Conservation (phyloP, 2,797 vertebrate genomes). For the Fringilla coelebs region DNA sequence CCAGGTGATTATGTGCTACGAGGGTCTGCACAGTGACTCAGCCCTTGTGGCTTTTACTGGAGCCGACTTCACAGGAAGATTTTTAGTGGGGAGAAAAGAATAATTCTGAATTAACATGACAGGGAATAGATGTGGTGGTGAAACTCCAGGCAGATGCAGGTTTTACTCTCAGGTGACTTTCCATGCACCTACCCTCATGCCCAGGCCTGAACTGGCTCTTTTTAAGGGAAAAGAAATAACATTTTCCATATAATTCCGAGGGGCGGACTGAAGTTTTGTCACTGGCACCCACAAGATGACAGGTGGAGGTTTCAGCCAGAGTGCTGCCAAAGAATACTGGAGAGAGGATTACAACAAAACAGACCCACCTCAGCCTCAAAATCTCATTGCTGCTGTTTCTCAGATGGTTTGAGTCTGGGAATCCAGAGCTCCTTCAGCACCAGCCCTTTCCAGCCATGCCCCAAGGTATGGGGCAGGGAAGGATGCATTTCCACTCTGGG, state of each 20-base stretch:
- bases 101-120: neutral
- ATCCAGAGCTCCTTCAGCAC: neutral
- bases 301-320: neutral
- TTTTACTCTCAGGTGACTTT: neutral
- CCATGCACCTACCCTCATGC: neutral
- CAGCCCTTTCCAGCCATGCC: neutral
- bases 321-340: neutral
- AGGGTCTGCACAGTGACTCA: neutral
- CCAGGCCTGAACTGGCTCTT: neutral
- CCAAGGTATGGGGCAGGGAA: neutral
- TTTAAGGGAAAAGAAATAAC: neutral
- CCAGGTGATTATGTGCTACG: neutral
- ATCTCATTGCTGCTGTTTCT: neutral
- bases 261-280: neutral
- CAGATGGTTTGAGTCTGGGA: neutral
- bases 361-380: neutral
- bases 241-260: neutral
- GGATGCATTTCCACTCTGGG: accelerated
- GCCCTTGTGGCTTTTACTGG: neutral
- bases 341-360: neutral
- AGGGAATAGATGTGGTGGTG: neutral
- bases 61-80: neutral
- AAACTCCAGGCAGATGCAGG: neutral
- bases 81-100: neutral
- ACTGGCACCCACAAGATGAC: neutral